Evolutionary conservation across 1,140 invertebrate genomes (phyloP).

Genomic region (Thrips palmi): DNA sequence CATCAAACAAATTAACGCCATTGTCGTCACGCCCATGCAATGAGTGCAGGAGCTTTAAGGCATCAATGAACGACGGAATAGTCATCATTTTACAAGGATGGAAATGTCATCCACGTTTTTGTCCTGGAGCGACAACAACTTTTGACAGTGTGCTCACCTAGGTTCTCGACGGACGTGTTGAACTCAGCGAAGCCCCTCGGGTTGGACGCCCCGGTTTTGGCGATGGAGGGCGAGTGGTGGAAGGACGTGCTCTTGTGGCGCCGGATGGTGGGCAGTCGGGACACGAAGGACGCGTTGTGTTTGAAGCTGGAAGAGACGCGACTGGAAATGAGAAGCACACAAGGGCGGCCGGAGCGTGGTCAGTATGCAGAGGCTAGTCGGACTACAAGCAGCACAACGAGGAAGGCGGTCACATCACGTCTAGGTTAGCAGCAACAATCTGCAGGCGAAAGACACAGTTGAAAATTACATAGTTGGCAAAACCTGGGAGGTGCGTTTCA

Average conservation of each 20-base stretch:
- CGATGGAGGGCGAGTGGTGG: slow-evolving; percentile 38
- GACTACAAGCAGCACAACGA: background rate
- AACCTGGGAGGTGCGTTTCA: too few species aligned
- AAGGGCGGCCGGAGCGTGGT: too few species aligned
- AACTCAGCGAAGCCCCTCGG: slow-evolving; percentile 40
- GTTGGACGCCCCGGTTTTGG: slow-evolving; percentile 20
- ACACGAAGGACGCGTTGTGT: slow-evolving; percentile 79
- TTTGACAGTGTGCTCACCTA: slow-evolving; percentile 45
- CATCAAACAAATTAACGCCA: too few species aligned
- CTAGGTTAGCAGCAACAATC: background rate
- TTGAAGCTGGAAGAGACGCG: slow-evolving; percentile 63
- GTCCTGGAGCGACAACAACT: too few species aligned
- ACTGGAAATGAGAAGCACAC: slow-evolving; percentile 22
- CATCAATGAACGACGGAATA: too few species aligned
- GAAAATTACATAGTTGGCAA: too few species aligned
- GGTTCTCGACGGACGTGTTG: slow-evolving; percentile 49
- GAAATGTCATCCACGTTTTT: too few species aligned
- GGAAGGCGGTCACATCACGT: background rate
- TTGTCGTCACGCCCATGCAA: too few species aligned
- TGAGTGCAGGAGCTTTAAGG: too few species aligned
- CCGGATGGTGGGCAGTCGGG: slow-evolving; percentile 66
- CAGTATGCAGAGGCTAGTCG: background rate
- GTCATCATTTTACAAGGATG: too few species aligned
- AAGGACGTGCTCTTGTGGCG: slow-evolving; percentile 57
- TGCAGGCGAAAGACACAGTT: background rate